A percentile compares a stretch with the other conserved stretches of the same genome.
These are phyloP conservation scores for Neolamprologus variostigma DNA, from an alignment of 2,113 vertebrate genomes.

Conservation along the genomic window DNA sequence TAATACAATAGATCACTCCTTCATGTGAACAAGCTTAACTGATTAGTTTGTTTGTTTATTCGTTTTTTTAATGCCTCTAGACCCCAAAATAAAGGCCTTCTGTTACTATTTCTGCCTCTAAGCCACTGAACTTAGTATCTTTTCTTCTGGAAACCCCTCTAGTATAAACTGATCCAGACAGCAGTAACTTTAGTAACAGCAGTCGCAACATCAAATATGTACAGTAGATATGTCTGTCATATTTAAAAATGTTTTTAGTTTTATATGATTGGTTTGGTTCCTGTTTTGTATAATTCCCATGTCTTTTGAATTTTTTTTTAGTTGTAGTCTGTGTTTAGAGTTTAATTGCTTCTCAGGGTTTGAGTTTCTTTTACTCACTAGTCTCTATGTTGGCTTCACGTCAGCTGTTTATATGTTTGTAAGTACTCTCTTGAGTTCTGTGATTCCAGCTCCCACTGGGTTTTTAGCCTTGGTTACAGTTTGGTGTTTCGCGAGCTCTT, in stretches of 20 bases:
- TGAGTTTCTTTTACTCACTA: not conserved
- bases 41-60: not conserved
- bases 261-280: not conserved
- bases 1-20: not conserved
- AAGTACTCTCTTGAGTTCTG: not conserved
- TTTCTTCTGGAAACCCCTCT: not conserved
- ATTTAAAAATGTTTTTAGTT: not conserved
- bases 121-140: not conserved
- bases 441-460: not conserved
- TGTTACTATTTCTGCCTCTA: not conserved
- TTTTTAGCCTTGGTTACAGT: not conserved
- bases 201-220: rapidly evolving
- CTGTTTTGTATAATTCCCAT: not conserved
- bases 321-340: not conserved
- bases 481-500: not conserved
- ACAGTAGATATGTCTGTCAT: not conserved
- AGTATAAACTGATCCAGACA: not conserved
- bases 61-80: not conserved
- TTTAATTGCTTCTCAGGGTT: not conserved
- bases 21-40: not conserved
- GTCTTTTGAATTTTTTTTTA: not conserved
- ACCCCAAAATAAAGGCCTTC: not conserved
- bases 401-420: not conserved
- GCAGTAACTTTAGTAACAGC: not conserved
- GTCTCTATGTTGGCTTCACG: not conserved